These are phyloP conservation scores for Lasioglossum pauxillum DNA, from an alignment of 2,888 invertebrate species.

Conservation along the genomic window DNA sequence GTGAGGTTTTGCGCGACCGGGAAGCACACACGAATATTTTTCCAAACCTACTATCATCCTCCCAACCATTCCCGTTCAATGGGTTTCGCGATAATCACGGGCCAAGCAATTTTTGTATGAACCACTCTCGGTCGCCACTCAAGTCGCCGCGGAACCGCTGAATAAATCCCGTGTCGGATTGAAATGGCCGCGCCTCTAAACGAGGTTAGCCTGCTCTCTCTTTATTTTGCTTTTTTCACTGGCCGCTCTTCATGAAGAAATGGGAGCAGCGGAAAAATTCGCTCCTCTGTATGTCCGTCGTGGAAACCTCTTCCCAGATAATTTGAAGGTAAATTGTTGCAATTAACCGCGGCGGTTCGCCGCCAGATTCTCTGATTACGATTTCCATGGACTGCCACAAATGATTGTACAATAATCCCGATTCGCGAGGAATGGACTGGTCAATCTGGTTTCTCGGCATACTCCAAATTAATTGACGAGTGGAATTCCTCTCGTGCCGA, in stretches of 20 bases:
- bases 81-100: background rate
- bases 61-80: background rate
- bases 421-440: background rate
- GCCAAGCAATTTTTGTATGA: slow-evolving; percentile 26
- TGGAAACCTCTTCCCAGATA: background rate
- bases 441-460: background rate
- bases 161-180: slow-evolving; percentile 32
- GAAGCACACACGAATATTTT: background rate
- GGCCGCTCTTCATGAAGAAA: background rate
- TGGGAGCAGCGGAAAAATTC: slow-evolving; percentile 7
- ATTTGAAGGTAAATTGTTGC: background rate
- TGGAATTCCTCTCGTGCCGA: background rate
- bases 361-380: background rate
- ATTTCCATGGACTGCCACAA: background rate
- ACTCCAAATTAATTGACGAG: background rate
- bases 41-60: background rate
- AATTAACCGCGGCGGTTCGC: background rate
- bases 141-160: slow-evolving; percentile 13
- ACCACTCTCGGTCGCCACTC: background rate
- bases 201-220: background rate
- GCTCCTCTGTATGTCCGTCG: background rate
- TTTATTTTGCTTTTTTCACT: background rate
- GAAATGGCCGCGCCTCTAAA: background rate
- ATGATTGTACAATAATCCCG: background rate
- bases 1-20: background rate